A percentile compares a stretch with the other conserved stretches of the same genome.
Evolutionary conservation across 2,888 invertebrate genomes (phyloP).

Genomic region (Oscheius sp.): DNA sequence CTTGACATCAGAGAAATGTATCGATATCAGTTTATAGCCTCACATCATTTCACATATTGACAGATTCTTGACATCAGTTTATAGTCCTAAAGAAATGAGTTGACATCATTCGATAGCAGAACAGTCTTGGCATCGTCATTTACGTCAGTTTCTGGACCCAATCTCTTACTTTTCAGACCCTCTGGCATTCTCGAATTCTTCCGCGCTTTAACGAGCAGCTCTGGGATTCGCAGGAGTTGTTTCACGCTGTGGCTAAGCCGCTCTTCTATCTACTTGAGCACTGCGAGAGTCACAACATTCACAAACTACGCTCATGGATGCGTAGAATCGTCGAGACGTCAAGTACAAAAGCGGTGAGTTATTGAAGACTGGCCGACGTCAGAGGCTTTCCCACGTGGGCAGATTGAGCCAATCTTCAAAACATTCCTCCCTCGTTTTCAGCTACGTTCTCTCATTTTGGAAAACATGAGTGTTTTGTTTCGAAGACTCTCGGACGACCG

Average conservation of each 20-base stretch:
- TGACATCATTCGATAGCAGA: too few species aligned
- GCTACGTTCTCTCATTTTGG: slow-evolving; percentile 65
- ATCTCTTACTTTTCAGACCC: slow-evolving; percentile 44
- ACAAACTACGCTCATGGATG: slow-evolving; percentile 68
- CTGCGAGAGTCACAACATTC: slow-evolving; percentile 70
- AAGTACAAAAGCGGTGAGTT: slow-evolving; percentile 46
- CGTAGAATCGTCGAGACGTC: slow-evolving; percentile 62
- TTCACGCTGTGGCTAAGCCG: slow-evolving; percentile 64
- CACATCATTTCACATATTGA: too few species aligned
- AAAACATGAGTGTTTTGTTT: slow-evolving; percentile 68
- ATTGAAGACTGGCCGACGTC: background rate
- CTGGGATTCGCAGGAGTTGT: slow-evolving; percentile 58
- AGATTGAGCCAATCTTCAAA: slow-evolving; percentile 21
- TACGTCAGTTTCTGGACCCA: too few species aligned
- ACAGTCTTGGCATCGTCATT: too few species aligned
- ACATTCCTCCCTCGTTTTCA: slow-evolving; percentile 41
- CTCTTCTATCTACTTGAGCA: slow-evolving; percentile 69
- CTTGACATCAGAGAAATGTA: too few species aligned
- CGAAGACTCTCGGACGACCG: slow-evolving; percentile 68
- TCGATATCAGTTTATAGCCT: too few species aligned
- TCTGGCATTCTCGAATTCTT: slow-evolving; percentile 71
- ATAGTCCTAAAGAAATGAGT: too few species aligned
- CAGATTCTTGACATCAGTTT: too few species aligned
- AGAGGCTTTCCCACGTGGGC: background rate
- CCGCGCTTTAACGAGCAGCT: slow-evolving; percentile 69